These are phyloP conservation scores for Hydrotaea diabolus DNA, from an alignment of 2,888 invertebrate genomes.

Conservation along the genomic window DNA sequence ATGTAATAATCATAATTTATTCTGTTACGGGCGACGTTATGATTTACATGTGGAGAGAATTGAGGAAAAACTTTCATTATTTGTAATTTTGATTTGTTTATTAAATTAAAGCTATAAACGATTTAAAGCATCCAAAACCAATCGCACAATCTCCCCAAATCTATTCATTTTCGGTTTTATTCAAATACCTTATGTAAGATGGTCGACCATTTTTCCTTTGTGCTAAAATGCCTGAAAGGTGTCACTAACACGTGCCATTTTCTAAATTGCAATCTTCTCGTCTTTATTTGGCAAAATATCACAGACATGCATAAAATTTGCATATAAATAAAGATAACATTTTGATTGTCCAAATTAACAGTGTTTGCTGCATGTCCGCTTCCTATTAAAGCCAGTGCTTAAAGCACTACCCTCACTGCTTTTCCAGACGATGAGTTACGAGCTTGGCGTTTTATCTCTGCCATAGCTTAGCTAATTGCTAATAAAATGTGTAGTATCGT, in stretches of 20 bases:
- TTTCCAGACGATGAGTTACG: background rate
- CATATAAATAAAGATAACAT: background rate
- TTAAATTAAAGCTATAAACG: background rate
- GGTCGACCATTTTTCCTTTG: background rate
- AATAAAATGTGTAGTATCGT: background rate
- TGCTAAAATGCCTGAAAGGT: background rate
- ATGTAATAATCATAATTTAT: too few relatives aligned
- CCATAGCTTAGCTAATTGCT: background rate
- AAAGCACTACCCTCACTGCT: background rate
- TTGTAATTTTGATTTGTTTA: background rate
- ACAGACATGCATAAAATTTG: background rate
- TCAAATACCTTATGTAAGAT: background rate
- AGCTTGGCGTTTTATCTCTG: background rate
- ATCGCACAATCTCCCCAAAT: too few relatives aligned
- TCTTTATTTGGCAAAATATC: background rate
- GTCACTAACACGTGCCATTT: conserved; percentile 13
- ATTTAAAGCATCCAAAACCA: background rate
- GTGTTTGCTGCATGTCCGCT: background rate
- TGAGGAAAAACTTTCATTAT: background rate
- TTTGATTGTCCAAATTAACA: conserved; percentile 8
- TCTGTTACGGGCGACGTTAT: background rate
- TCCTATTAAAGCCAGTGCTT: background rate
- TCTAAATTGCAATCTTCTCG: background rate
- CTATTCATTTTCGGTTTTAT: background rate
- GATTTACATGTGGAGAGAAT: background rate